A percentile compares a stretch with the other conserved stretches of the same genome.
Conservation (phyloP, 2,888 invertebrate genomes). For the Pollenia labialis region DNA sequence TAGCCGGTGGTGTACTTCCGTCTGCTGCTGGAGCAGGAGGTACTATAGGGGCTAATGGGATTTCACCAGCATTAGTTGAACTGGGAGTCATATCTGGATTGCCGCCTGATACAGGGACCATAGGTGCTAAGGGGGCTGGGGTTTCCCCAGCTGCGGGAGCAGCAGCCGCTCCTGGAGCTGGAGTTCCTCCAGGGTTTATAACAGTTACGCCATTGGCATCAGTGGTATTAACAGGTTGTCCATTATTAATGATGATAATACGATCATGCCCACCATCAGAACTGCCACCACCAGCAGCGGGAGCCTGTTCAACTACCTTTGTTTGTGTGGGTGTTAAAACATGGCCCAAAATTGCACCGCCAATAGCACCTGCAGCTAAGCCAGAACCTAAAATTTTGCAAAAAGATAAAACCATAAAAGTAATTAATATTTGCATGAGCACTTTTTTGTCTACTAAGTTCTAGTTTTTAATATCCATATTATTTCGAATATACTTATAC, state of each 20-base stretch:
- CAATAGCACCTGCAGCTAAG: slow-evolving; percentile 81
- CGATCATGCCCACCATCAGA: slow-evolving; percentile 77
- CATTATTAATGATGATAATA: slow-evolving; percentile 83
- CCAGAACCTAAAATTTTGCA: slow-evolving; percentile 80
- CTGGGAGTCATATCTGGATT: slow-evolving; percentile 75
- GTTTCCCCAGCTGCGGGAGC: slow-evolving; percentile 73
- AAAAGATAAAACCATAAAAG: neutral
- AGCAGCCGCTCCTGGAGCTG: slow-evolving; percentile 73
- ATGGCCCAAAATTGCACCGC: slow-evolving; percentile 82
- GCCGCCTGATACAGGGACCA: slow-evolving; percentile 63
- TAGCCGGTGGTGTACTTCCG: slow-evolving; percentile 59
- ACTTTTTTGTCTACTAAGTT: too few relatives aligned
- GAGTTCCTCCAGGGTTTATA: slow-evolving; percentile 74
- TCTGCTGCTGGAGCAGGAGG: slow-evolving; percentile 51
- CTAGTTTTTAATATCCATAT: too few relatives aligned
- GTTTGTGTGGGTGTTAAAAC: slow-evolving; percentile 81
- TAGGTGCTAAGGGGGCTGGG: slow-evolving; percentile 71
- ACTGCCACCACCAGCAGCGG: slow-evolving; percentile 76
- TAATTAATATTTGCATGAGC: too few relatives aligned
- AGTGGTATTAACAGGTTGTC: slow-evolving; percentile 79
- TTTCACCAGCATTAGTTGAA: slow-evolving; percentile 73
- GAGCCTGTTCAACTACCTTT: slow-evolving; percentile 76
- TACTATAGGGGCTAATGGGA: slow-evolving; percentile 67
- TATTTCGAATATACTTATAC: too few relatives aligned
- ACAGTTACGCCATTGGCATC: slow-evolving; percentile 76